Percentiles rank a stretch among this genome's conserved stretches.
Evolutionary conservation across 1,140 invertebrate genomes (phyloP).

Genomic region (Ips nitidus): DNA sequence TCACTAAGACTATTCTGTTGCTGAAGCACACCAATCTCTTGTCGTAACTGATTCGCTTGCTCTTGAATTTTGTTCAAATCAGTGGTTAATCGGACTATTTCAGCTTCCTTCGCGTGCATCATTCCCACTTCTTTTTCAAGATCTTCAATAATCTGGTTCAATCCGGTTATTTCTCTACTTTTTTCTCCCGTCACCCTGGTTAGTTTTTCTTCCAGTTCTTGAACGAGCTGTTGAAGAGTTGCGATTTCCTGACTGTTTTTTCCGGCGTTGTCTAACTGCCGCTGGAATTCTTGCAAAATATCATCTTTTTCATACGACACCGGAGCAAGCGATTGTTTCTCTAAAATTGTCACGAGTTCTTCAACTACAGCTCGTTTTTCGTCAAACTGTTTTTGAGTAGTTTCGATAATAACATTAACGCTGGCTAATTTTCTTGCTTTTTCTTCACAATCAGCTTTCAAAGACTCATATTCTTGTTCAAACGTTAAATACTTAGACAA

Average conservation of each 20-base stretch:
- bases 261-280: constrained; percentile 24
- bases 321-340: constrained; percentile 28
- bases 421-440: constrained; percentile 39
- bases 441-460: constrained; percentile 22
- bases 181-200: constrained; percentile 20
- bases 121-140: constrained; percentile 39
- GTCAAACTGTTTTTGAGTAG: constrained; percentile 41
- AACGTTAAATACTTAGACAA: constrained; percentile 23
- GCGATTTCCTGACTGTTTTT: constrained; percentile 31
- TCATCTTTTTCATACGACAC: constrained; percentile 39
- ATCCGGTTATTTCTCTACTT: constrained; percentile 27
- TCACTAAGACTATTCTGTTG: not conserved
- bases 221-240: constrained; percentile 16
- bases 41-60: not conserved
- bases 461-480: constrained; percentile 36
- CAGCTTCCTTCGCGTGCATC: constrained; percentile 56
- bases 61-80: constrained; percentile 14
- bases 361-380: constrained; percentile 41
- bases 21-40: not conserved
- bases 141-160: constrained; percentile 35
- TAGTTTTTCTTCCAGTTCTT: constrained; percentile 24
- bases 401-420: constrained; percentile 37
- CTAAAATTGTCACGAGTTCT: constrained; percentile 37
- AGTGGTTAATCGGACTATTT: constrained; percentile 43
- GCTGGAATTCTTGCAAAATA: constrained; percentile 37